phyloP scores from a whole-genome alignment of 2,888 invertebrate species.

The Cyaniris semiargus region DNA sequence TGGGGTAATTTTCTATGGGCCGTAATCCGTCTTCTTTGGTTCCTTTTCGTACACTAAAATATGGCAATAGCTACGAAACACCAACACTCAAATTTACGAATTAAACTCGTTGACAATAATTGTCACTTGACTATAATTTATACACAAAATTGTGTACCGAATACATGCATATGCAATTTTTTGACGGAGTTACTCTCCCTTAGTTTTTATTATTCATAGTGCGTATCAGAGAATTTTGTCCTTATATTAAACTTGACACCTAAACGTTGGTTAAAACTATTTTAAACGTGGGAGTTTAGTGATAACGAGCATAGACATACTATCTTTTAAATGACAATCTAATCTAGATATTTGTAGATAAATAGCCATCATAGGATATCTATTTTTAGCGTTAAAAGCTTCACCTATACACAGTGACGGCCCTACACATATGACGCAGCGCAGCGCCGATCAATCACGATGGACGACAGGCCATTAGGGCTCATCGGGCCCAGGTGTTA shows the following conservation, averaged over 20 bases:
- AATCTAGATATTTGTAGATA: background rate
- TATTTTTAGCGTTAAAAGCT: background rate
- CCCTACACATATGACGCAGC: slow-evolving; percentile 59
- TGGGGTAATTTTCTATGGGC: no score
- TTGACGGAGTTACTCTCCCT: no score
- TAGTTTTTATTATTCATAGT: no score
- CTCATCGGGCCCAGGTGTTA: slow-evolving; percentile 65
- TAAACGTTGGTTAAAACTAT: background rate
- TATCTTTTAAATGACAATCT: no score
- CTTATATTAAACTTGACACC: background rate
- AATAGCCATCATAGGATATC: background rate
- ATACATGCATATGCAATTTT: no score
- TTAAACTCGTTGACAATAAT: no score
- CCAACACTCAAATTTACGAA: no score
- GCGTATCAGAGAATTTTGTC: slow-evolving; percentile 47
- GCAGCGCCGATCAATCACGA: slow-evolving; percentile 76
- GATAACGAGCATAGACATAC: background rate
- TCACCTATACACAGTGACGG: background rate
- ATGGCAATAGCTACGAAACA: no score
- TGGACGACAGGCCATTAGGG: slow-evolving; percentile 77
- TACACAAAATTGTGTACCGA: no score
- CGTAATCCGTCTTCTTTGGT: no score
- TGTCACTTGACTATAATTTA: no score
- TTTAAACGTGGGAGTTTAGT: background rate
- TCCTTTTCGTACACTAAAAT: no score